These are phyloP conservation scores for Champsocephalus gunnari DNA, from an alignment of 2,797 vertebrate genomes.

Conservation along the genomic window DNA sequence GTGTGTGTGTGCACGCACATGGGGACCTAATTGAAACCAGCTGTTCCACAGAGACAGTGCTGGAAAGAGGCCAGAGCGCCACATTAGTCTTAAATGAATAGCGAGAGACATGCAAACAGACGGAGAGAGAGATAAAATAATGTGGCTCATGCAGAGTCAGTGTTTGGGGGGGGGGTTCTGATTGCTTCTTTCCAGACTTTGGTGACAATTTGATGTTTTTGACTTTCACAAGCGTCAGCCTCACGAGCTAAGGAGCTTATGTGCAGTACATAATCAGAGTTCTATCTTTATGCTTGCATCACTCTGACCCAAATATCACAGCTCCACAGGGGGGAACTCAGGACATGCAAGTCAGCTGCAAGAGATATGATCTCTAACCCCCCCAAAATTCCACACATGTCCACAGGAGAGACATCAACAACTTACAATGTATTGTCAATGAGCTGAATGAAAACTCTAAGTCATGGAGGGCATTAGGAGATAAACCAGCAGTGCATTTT, in stretches of 20 bases:
- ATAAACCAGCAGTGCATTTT: neutral
- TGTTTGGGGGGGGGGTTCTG: constrained; percentile 29
- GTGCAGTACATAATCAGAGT: constrained; percentile 17
- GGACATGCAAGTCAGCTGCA: too few species aligned
- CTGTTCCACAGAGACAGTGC: constrained; percentile 83
- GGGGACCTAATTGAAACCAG: constrained; percentile 88
- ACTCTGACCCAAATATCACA: constrained; percentile 37
- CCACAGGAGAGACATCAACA: neutral
- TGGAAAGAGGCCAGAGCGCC: constrained; percentile 80
- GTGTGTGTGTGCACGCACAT: constrained; percentile 3
- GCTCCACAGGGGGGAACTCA: neutral
- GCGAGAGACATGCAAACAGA: constrained; percentile 25
- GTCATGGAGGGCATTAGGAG: neutral
- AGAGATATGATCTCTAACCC: neutral
- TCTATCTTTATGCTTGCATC: constrained; percentile 21
- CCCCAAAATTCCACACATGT: neutral
- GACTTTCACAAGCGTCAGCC: constrained; percentile 23
- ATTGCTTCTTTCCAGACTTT: constrained; percentile 52
- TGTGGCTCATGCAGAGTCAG: constrained; percentile 18
- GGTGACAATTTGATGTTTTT: constrained; percentile 56
- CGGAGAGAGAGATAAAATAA: constrained; percentile 9
- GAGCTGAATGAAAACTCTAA: neutral
- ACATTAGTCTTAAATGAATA: constrained; percentile 76
- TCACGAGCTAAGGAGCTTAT: constrained; percentile 35
- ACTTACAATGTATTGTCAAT: neutral